These are phyloP conservation scores for Buteo buteo DNA, from an alignment of 2,113 vertebrate species.

Conservation along the genomic window DNA sequence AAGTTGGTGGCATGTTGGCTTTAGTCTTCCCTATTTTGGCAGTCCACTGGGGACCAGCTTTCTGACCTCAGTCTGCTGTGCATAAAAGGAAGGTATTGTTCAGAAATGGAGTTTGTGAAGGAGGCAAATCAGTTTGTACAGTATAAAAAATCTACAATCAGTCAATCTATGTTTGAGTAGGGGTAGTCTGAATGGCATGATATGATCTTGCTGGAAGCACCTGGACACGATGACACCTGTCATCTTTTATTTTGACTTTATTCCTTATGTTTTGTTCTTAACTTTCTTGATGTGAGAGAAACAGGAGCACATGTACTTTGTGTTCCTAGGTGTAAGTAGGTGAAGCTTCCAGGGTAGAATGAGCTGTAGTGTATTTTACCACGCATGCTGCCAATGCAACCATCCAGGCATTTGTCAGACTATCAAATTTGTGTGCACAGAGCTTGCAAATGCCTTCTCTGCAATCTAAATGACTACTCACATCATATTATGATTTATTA, in stretches of 20 bases:
- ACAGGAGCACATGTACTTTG: not conserved
- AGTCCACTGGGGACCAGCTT: not conserved
- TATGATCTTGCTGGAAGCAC: not conserved
- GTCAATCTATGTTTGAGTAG: not conserved
- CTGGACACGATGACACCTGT: not conserved
- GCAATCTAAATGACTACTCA: not conserved
- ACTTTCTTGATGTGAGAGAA: not conserved
- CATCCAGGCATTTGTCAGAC: not conserved
- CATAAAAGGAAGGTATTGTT: not conserved
- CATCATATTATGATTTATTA: not conserved
- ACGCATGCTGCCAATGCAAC: not conserved
- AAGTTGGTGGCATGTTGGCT: not conserved
- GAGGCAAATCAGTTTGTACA: not conserved
- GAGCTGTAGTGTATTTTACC: not conserved
- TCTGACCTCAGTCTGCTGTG: not conserved
- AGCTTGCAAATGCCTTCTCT: not conserved
- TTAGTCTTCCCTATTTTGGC: not conserved
- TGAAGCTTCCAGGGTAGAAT: not conserved
- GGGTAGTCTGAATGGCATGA: not conserved
- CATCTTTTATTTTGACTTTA: not conserved
- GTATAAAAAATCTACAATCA: not conserved
- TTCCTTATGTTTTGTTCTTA: not conserved
- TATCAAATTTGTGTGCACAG: not conserved
- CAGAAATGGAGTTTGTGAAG: not conserved
- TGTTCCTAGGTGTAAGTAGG: not conserved